Percentiles rank a stretch among this genome's conserved stretches.
Conservation (phyloP, 2,888 invertebrate genomes). For the Mesoligia furuncula region DNA sequence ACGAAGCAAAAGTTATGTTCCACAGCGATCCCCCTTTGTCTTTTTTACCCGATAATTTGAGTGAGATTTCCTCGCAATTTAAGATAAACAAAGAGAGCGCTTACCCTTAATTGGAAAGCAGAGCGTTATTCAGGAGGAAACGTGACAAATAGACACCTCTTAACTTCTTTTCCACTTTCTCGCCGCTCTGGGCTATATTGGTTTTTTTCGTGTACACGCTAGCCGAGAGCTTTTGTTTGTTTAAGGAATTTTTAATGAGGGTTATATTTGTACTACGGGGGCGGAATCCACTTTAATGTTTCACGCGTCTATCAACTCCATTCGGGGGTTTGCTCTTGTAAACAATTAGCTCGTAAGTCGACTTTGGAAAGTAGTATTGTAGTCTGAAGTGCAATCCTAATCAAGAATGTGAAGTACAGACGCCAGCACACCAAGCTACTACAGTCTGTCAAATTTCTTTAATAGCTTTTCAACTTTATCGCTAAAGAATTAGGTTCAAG, state of each 20-base stretch:
- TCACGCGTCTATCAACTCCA: constrained; percentile 55
- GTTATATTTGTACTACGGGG: constrained; percentile 69
- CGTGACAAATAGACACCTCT: constrained; percentile 91
- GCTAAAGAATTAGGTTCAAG: too few species aligned
- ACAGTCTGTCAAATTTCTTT: too few species aligned
- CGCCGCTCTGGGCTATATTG: constrained; percentile 87
- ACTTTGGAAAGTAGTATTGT: not conserved
- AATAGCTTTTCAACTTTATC: too few species aligned
- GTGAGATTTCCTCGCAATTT: constrained; percentile 91
- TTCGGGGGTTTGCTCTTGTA: constrained; percentile 21
- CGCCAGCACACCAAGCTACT: too few species aligned
- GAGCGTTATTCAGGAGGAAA: constrained; percentile 89
- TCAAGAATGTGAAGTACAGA: not conserved
- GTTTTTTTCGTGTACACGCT: constrained; percentile 86
- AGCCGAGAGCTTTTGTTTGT: constrained; percentile 86
- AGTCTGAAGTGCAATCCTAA: not conserved
- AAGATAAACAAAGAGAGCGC: constrained; percentile 91
- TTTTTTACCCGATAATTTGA: constrained; percentile 90
- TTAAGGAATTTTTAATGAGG: constrained; percentile 86
- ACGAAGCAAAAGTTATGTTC: constrained; percentile 88
- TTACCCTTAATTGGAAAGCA: constrained; percentile 91
- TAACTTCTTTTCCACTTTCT: constrained; percentile 90
- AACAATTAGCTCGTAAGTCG: constrained; percentile 25
- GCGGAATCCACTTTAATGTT: constrained; percentile 65
- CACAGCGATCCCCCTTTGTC: constrained; percentile 86